Evolutionary conservation across 1,140 invertebrate species (phyloP).

Genomic region (Cotesia typhae): DNA sequence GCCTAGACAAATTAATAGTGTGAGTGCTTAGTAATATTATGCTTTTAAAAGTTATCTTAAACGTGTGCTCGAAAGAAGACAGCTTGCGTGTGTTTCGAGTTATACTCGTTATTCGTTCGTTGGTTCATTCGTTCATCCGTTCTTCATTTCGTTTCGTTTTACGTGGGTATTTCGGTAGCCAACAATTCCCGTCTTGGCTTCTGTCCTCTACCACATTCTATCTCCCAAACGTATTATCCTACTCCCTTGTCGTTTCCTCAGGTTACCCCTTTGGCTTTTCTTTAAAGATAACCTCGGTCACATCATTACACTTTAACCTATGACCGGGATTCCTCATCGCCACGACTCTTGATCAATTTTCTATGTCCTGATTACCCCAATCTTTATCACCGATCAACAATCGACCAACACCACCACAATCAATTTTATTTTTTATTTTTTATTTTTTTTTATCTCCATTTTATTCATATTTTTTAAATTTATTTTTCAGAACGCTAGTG

Average conservation of each 20-base stretch:
- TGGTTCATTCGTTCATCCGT: too few relatives aligned
- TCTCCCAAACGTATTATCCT: neutral
- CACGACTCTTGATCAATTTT: conserved; percentile 8
- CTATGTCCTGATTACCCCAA: neutral
- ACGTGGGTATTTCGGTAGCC: conserved; percentile 50
- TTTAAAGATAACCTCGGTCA: conserved; percentile 38
- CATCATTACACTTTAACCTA: conserved; percentile 27
- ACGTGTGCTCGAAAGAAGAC: neutral
- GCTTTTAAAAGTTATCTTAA: neutral
- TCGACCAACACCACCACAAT: neutral
- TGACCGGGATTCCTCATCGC: conserved; percentile 18
- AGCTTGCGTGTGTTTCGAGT: neutral
- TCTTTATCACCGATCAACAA: neutral
- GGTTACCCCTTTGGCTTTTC: conserved; percentile 23
- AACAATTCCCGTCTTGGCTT: conserved; percentile 27
- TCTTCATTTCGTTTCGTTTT: conserved; percentile 34
- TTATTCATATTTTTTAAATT: too few relatives aligned
- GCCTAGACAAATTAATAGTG: conserved; percentile 45
- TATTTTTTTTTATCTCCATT: too few relatives aligned
- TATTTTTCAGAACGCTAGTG: too few relatives aligned
- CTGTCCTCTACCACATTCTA: neutral
- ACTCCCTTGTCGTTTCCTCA: neutral
- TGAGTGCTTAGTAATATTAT: conserved; percentile 44
- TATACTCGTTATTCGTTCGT: neutral
- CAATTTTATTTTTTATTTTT: too few relatives aligned